phyloP scores from a whole-genome alignment of 2,797 vertebrate genomes.

The Centroberyx gerrardi region DNA sequence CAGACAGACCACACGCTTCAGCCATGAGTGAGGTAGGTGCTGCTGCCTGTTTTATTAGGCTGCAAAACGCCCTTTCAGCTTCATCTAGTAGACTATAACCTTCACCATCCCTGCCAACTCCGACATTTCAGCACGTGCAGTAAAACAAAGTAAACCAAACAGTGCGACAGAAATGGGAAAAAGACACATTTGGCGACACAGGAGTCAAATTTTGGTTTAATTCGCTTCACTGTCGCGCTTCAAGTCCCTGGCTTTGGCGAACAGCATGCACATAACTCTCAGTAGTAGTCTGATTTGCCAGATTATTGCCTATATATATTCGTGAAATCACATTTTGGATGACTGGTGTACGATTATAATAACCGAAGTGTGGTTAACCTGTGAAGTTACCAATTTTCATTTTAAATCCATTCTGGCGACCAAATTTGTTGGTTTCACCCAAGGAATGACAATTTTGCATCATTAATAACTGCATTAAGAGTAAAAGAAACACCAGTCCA shows the following conservation, averaged over 20 bases:
- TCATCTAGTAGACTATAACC: neutral
- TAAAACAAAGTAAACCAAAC: too few species aligned
- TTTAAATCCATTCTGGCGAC: too few species aligned
- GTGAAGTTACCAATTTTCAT: neutral
- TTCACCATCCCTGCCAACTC: neutral
- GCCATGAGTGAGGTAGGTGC: slow-evolving; percentile 87
- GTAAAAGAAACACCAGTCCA: too few species aligned
- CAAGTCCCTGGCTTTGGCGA: neutral
- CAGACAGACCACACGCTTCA: slow-evolving; percentile 35
- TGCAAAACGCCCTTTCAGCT: slow-evolving; percentile 24
- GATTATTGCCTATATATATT: too few species aligned
- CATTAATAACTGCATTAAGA: too few species aligned
- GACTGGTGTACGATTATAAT: neutral
- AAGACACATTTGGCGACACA: neutral
- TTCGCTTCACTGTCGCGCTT: neutral
- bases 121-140: too few species aligned
- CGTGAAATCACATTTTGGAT: neutral
- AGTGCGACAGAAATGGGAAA: too few species aligned
- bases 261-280: neutral
- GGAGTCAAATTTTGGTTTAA: neutral
- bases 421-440: too few species aligned
- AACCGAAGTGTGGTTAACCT: neutral
- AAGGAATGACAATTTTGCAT: too few species aligned
- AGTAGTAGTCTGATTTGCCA: neutral
- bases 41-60: slow-evolving; percentile 10